Percentiles rank a stretch among this genome's conserved stretches.
Evolutionary conservation across 2,888 invertebrate genomes (phyloP).

Genomic region (Orthosia cruda): DNA sequence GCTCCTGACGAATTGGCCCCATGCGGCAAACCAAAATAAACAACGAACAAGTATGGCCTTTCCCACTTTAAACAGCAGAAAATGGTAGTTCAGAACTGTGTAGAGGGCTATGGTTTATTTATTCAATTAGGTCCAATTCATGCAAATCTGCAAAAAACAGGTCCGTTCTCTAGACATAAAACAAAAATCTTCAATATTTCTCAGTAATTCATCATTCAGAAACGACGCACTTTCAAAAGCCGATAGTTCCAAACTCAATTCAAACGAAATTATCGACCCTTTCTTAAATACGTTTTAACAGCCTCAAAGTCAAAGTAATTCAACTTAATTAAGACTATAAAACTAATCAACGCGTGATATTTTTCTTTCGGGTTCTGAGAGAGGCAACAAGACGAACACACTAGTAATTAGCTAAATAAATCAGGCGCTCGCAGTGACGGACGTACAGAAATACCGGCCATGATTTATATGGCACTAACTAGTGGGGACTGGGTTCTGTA

Average conservation of each 20-base stretch:
- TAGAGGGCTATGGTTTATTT: too few relatives aligned
- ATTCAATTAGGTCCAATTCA: not conserved
- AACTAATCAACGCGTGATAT: slow-evolving; percentile 55
- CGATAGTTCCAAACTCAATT: slow-evolving; percentile 56
- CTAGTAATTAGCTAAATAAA: slow-evolving; percentile 83
- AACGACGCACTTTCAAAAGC: slow-evolving; percentile 29
- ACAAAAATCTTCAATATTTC: slow-evolving; percentile 28
- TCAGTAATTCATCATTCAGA: slow-evolving; percentile 44
- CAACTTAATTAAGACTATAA: slow-evolving; percentile 54
- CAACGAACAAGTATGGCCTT: too few relatives aligned
- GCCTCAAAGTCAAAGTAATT: slow-evolving; percentile 54
- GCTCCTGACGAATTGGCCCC: too few relatives aligned
- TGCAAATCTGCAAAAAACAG: not conserved
- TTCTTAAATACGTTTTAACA: slow-evolving; percentile 49
- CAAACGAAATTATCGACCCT: slow-evolving; percentile 50
- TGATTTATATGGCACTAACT: slow-evolving; percentile 79
- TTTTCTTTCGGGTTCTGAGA: slow-evolving; percentile 40
- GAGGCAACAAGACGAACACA: slow-evolving; percentile 59
- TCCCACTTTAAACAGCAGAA: too few relatives aligned
- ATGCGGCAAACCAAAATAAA: too few relatives aligned
- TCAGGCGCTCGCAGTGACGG: slow-evolving; percentile 81
- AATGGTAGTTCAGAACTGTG: too few relatives aligned
- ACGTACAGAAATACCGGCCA: slow-evolving; percentile 78
- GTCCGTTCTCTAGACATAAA: not conserved
- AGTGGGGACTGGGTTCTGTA: slow-evolving; percentile 53